These are phyloP conservation scores for Oegoconia quadripuncta DNA, from an alignment of 2,888 invertebrate species.

Conservation along the genomic window DNA sequence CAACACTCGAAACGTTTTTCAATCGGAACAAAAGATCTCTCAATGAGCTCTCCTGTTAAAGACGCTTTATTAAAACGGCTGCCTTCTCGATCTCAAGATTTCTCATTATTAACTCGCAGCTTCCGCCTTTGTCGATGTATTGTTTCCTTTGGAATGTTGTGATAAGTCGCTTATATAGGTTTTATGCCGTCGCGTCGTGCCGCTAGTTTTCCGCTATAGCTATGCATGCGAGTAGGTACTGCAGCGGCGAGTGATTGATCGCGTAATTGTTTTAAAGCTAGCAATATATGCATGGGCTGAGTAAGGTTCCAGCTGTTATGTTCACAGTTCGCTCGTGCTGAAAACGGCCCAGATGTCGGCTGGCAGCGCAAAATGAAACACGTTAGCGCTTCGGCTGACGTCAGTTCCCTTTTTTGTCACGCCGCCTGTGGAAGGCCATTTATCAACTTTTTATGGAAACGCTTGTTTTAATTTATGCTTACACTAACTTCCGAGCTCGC, in stretches of 20 bases:
- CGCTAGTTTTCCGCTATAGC: conserved; percentile 1
- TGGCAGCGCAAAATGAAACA: conserved; percentile 69
- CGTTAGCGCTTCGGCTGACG: conserved; percentile 68
- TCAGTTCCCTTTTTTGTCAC: conserved; percentile 67
- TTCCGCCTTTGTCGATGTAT: conserved; percentile 11
- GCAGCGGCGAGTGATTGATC: conserved; percentile 10
- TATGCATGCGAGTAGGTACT: not conserved
- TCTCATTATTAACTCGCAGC: conserved; percentile 20
- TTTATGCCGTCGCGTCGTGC: too few relatives aligned
- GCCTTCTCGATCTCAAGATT: conserved; percentile 12
- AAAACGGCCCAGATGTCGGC: conserved; percentile 67
- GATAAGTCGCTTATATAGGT: conserved; percentile 5
- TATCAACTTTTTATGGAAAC: conserved; percentile 76
- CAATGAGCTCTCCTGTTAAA: conserved; percentile 5
- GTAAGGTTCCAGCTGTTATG: conserved; percentile 31
- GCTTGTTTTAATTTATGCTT: conserved; percentile 77
- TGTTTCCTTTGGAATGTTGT: conserved; percentile 14
- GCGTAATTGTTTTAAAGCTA: conserved; percentile 12
- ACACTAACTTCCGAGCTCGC: conserved; percentile 63
- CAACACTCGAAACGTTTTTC: too few relatives aligned
- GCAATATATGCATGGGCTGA: conserved; percentile 20
- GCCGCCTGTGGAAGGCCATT: conserved; percentile 69
- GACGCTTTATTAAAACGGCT: conserved; percentile 23
- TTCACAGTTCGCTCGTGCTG: conserved; percentile 40
- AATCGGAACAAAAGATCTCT: too few relatives aligned